These are phyloP conservation scores for Chalcis sispes DNA, from an alignment of 2,888 invertebrate genomes.

Conservation along the genomic window DNA sequence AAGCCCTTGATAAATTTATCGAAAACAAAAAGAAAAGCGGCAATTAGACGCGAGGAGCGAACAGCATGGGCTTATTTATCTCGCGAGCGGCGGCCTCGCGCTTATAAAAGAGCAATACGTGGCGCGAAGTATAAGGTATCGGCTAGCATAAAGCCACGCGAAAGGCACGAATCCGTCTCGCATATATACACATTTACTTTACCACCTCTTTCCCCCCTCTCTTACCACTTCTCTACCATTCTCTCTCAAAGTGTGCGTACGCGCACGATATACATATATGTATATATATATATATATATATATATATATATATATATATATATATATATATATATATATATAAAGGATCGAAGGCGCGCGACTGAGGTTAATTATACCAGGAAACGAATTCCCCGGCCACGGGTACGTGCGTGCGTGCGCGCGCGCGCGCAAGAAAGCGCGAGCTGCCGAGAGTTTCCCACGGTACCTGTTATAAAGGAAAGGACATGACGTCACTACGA, in stretches of 20 bases:
- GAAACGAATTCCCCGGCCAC: conserved; percentile 41
- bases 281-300: not conserved
- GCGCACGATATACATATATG: not conserved
- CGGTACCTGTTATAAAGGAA: conserved; percentile 9
- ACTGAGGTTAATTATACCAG: conserved; percentile 50
- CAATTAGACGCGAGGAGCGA: conserved; percentile 8
- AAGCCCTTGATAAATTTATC: conserved; percentile 20
- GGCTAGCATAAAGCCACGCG: not conserved
- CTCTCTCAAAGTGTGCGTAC: not conserved
- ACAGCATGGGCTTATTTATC: no score
- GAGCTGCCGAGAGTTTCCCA: no score
- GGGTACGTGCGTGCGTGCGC: conserved; percentile 3
- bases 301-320: not conserved
- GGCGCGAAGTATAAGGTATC: not conserved
- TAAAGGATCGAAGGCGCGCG: not conserved
- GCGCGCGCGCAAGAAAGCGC: not conserved
- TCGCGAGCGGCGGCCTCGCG: no score
- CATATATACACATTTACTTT: no score
- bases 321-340: conserved; percentile 3
- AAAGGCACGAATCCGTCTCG: no score
- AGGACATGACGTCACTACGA: conserved; percentile 64
- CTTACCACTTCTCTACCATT: no score
- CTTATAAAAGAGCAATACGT: not conserved
- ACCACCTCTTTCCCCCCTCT: no score
- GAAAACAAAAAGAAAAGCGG: not conserved